Conservation (phyloP, 2,113 vertebrate genomes). For the Lonchura striata region DNA sequence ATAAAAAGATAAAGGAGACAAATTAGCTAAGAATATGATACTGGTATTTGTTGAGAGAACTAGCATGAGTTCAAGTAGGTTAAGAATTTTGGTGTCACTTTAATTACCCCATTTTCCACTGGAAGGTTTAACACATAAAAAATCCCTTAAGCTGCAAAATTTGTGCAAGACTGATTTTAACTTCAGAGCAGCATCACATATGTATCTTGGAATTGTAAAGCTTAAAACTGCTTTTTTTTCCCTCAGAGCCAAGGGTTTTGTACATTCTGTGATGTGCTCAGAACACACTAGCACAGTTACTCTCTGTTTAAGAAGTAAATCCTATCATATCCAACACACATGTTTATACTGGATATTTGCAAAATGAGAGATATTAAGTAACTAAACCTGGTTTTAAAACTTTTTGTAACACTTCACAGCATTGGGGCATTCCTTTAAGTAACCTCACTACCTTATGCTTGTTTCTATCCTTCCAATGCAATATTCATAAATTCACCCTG, state of each 20-base stretch:
- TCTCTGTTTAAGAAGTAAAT: slow-evolving; percentile 30
- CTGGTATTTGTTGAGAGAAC: background rate
- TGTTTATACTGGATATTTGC: slow-evolving; percentile 11
- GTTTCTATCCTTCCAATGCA: background rate
- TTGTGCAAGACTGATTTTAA: background rate
- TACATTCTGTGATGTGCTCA: background rate
- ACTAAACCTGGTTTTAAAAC: slow-evolving; percentile 6
- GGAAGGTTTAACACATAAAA: background rate
- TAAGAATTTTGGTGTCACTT: background rate
- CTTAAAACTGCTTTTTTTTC: background rate
- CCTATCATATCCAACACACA: background rate
- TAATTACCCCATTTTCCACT: background rate
- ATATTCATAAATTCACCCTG: background rate
- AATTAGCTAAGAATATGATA: background rate
- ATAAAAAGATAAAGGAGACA: background rate
- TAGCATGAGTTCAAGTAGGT: background rate
- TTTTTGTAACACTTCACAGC: background rate
- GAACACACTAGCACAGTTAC: background rate
- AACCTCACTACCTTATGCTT: background rate
- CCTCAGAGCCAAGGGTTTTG: background rate
- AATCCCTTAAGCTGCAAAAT: background rate
- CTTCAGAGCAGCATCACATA: background rate
- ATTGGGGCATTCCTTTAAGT: background rate
- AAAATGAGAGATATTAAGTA: slow-evolving; percentile 26
- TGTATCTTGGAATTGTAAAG: background rate